Evolutionary conservation across 2,888 invertebrate genomes (phyloP).

Genomic region (Urechis unicinctus): DNA sequence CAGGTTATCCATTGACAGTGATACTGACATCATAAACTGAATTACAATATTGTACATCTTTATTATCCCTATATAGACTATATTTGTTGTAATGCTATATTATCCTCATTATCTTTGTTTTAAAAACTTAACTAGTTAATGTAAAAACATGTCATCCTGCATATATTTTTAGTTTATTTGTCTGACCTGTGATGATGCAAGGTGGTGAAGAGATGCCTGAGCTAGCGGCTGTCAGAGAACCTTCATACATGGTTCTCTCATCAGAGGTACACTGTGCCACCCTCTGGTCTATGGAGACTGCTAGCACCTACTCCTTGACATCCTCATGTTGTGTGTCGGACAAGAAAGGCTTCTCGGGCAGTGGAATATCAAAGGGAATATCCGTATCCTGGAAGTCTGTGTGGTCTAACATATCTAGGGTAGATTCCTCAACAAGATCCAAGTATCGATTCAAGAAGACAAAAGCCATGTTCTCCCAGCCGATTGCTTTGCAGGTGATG

Average conservation of each 20-base stretch:
- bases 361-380: slow-evolving; percentile 78
- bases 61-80: too few relatives aligned
- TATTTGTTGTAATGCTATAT: too few relatives aligned
- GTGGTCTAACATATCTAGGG: slow-evolving; percentile 58
- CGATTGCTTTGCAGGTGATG: slow-evolving; percentile 45
- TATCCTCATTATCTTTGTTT: too few relatives aligned
- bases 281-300: slow-evolving; percentile 91
- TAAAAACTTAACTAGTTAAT: too few relatives aligned
- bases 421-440: slow-evolving; percentile 81
- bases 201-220: slow-evolving; percentile 60
- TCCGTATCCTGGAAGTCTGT: slow-evolving; percentile 77
- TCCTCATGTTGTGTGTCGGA: slow-evolving; percentile 67
- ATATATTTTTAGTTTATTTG: too few relatives aligned
- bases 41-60: too few relatives aligned
- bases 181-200: slow-evolving; percentile 73
- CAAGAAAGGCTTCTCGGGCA: slow-evolving; percentile 67
- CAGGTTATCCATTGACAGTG: too few relatives aligned
- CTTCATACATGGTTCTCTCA: slow-evolving; percentile 74
- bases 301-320: slow-evolving; percentile 90
- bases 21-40: too few relatives aligned
- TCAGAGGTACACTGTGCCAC: slow-evolving; percentile 81
- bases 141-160: too few relatives aligned
- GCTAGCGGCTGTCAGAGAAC: slow-evolving; percentile 59
- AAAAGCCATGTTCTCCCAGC: slow-evolving; percentile 80
- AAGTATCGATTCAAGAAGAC: slow-evolving; percentile 92